phyloP scores from a whole-genome alignment of 2,888 invertebrate species.

The Drosophila monieri region DNA sequence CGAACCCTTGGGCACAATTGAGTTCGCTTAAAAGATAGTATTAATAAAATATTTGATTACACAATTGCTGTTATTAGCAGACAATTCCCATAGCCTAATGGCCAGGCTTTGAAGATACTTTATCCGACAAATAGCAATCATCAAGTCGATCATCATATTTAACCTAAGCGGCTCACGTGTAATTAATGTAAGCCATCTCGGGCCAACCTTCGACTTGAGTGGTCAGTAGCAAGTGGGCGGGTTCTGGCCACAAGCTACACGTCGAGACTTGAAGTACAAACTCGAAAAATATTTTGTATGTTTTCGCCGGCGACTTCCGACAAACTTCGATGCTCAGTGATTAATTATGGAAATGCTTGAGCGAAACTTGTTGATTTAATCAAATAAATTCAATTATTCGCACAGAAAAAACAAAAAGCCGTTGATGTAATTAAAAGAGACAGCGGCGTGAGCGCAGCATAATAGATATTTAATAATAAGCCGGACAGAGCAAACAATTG shows the following conservation, averaged over 20 bases:
- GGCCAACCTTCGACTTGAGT: conserved; percentile 55
- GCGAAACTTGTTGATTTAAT: conserved; percentile 54
- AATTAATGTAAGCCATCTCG: conserved; percentile 51
- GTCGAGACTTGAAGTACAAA: conserved; percentile 10
- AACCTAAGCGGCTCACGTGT: conserved; percentile 33
- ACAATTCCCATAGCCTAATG: background rate
- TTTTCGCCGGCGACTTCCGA: conserved; percentile 38
- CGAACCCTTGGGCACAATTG: background rate
- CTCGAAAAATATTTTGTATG: conserved; percentile 16
- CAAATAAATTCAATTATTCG: conserved; percentile 44
- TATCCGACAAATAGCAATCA: conserved; percentile 2
- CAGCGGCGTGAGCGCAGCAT: conserved; percentile 28
- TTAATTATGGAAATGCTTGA: conserved; percentile 51
- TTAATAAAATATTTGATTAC: background rate
- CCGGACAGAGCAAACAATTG: conserved; percentile 55
- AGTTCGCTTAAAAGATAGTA: background rate
- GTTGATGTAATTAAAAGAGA: conserved; percentile 51
- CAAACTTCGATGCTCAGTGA: conserved; percentile 28
- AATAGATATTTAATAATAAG: conserved; percentile 33
- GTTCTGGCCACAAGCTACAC: conserved; percentile 2
- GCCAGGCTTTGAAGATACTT: background rate
- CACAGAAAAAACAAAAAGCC: conserved; percentile 13
- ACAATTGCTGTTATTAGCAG: background rate
- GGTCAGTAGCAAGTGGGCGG: conserved; percentile 25
- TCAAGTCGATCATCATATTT: conserved; percentile 9